phyloP scores from a whole-genome alignment of 2,113 vertebrate species.

The Nannobrachium achirus region DNA sequence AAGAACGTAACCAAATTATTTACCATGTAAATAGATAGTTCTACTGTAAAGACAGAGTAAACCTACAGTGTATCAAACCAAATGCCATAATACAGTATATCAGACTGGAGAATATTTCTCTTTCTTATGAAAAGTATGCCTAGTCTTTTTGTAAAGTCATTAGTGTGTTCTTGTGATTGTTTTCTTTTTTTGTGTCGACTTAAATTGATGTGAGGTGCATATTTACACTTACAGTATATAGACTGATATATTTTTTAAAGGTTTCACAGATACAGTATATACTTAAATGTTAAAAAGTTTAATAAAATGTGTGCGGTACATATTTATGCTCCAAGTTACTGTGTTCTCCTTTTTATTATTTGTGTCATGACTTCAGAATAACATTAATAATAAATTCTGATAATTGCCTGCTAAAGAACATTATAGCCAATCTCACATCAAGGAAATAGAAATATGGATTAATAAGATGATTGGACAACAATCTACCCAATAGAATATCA shows the following conservation, averaged over 20 bases:
- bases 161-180: conserved; percentile 21
- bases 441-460: too few species aligned
- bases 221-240: too few species aligned
- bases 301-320: neutral
- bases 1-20: conserved; percentile 46
- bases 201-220: conserved; percentile 30
- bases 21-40: conserved; percentile 58
- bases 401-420: too few species aligned
- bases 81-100: neutral
- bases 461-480: neutral
- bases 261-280: neutral
- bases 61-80: neutral
- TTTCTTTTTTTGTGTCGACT: conserved; percentile 50
- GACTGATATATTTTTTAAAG: too few species aligned
- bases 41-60: conserved; percentile 37
- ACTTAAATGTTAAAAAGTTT: neutral
- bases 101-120: conserved; percentile 29
- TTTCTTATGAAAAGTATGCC: conserved; percentile 16
- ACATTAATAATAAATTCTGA: too few species aligned
- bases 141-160: conserved; percentile 33
- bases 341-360: neutral
- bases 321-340: neutral
- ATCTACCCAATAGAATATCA: neutral
- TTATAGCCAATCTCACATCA: too few species aligned
- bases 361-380: neutral